Percentiles rank a stretch among this genome's conserved stretches.
Conservation (phyloP, 2,888 invertebrate species). For the Atherix ibis region DNA sequence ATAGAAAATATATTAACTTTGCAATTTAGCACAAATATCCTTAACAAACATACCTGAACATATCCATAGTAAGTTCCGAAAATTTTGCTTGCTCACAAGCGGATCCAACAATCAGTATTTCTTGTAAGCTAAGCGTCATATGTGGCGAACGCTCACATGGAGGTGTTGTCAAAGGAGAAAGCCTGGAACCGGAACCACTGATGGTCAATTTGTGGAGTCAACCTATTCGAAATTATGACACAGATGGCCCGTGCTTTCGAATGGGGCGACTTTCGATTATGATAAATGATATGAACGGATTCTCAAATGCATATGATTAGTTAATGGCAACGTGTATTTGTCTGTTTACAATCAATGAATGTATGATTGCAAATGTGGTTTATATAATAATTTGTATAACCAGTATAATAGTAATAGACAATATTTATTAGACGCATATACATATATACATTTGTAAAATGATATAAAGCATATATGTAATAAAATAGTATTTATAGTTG, state of each 20-base stretch:
- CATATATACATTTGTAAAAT: no score
- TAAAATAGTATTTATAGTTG: no score
- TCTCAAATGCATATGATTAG: neutral
- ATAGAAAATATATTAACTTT: no score
- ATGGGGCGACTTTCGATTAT: constrained; percentile 16
- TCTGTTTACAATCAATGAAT: no score
- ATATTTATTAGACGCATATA: no score
- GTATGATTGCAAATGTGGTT: no score
- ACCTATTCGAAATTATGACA: constrained; percentile 27
- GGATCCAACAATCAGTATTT: constrained; percentile 87
- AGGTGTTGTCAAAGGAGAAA: constrained; percentile 70
- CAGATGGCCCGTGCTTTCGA: constrained; percentile 36
- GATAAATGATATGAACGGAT: neutral
- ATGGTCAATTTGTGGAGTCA: constrained; percentile 30
- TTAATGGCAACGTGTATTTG: neutral
- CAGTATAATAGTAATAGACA: no score
- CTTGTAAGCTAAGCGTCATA: constrained; percentile 78
- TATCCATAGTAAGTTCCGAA: constrained; percentile 92
- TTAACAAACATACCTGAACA: constrained; percentile 63
- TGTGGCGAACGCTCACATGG: constrained; percentile 75
- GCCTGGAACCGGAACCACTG: constrained; percentile 42
- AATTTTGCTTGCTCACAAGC: constrained; percentile 90
- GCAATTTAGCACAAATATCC: neutral
- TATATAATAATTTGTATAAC: no score
- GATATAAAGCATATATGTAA: no score